Evolutionary conservation across 2,113 vertebrate species (phyloP).

Genomic region (Eclectus roratus): DNA sequence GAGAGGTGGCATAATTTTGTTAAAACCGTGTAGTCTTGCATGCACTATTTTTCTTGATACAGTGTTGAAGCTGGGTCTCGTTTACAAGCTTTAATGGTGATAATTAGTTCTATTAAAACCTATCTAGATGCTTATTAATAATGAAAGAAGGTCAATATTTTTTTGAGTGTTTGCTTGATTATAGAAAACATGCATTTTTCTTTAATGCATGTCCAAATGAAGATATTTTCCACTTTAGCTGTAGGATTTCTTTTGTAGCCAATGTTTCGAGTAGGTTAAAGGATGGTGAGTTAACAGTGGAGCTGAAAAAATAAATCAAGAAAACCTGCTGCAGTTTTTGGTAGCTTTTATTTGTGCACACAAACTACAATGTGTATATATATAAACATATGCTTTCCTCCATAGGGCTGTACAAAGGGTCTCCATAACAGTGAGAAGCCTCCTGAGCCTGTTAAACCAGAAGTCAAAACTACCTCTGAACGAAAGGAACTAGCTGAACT

Average conservation of each 20-base stretch:
- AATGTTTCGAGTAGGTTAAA: neutral
- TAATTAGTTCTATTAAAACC: neutral
- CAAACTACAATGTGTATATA: neutral
- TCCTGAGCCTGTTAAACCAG: conserved; percentile 91
- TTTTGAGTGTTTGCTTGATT: neutral
- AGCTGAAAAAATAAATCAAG: neutral
- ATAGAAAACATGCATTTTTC: neutral
- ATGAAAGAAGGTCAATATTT: neutral
- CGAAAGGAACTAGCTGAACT: conserved; percentile 82
- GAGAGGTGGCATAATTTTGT: neutral
- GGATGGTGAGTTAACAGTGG: neutral
- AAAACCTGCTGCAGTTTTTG: neutral
- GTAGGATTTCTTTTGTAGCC: neutral
- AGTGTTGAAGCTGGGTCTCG: neutral
- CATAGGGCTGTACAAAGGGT: conserved; percentile 94
- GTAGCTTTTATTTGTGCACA: neutral
- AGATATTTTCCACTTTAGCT: neutral
- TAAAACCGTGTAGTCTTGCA: neutral
- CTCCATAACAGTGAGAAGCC: conserved; percentile 94
- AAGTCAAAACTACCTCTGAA: conserved; percentile 87
- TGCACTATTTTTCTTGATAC: neutral
- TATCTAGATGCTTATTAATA: neutral
- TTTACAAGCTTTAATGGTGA: neutral
- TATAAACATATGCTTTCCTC: neutral
- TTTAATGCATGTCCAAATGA: neutral